Evolutionary conservation across 2,113 vertebrate genomes (phyloP), one percentile per base, ranked within the genome.

Genomic region (Grallaria varia): DNA sequence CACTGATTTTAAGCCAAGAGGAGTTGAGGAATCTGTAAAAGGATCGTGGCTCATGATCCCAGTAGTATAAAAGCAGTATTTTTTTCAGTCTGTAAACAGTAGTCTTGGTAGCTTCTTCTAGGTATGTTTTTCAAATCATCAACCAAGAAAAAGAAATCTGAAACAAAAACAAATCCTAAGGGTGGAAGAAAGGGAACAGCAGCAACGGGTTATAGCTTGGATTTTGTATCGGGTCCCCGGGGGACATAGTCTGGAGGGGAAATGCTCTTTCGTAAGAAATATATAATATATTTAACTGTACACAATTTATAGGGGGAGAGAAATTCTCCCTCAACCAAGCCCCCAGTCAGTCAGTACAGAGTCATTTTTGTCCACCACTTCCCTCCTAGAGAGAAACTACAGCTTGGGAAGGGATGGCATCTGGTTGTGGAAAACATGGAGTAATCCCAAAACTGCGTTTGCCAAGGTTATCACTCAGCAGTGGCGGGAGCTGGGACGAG

Each of bases 11-110:
- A 95, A 96, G 92, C 95, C 58, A 58, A 94, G 72, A 90, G 90
- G 47, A 93, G 56, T 71, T 84, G 79, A 96, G 66, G 71, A 90
- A 93, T 91, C 93, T 92, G 89, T 97, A 97, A 93, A 96, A 97
- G 94, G 97, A 95, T 97, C 88, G 60, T 93, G 91, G 95, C 95
- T 98, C 95, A 77, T 89, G 90, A 97, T 96, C 91, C 97, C 97
- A 97, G 97, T 97, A 97, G 96, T 97, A 97, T 81, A 98, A 98
- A 98, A 97, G 95, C 96, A 98, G 80, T 97, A 90, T 93, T 95
- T 97, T 97, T 97, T 95, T 97, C 96, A 97, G 94, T 97, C 96
- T 97, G 98, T 98, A 98, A 98, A 98, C 97, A 98, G 97, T 97
- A 97, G 97, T 97, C 87, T 47, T 93, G 67, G 86, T 96, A 94